A percentile compares a stretch with the other conserved stretches of the same genome.
Evolutionary conservation across 2,113 vertebrate genomes (phyloP).

Genomic region (Pyxicephalus adspersus): DNA sequence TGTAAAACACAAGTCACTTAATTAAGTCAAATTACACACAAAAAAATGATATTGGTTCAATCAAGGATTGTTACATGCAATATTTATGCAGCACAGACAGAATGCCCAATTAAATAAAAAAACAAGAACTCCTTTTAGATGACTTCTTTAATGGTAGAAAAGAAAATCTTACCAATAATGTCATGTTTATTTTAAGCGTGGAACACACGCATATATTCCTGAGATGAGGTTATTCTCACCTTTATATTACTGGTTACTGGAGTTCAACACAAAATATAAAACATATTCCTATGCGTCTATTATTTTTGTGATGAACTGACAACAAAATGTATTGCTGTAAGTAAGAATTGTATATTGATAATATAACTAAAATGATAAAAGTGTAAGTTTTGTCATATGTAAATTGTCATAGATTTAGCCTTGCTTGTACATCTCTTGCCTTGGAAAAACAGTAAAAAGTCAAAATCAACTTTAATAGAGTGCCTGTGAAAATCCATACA

Average conservation of each 20-base stretch:
- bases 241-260: conserved; percentile 30
- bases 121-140: conserved; percentile 14
- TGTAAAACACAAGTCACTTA: too few relatives aligned
- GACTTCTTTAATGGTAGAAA: conserved; percentile 10
- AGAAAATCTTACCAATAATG: conserved; percentile 5
- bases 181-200: conserved; percentile 32
- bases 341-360: neutral
- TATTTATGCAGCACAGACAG: too few relatives aligned
- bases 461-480: too few relatives aligned
- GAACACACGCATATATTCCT: conserved; percentile 11
- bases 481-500: too few relatives aligned
- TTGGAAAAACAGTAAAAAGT: too few relatives aligned
- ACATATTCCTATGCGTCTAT: conserved; percentile 20
- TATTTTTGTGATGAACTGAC: conserved; percentile 30
- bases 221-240: conserved; percentile 48
- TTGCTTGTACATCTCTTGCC: too few relatives aligned
- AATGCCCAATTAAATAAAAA: neutral
- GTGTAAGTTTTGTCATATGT: neutral
- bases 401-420: neutral
- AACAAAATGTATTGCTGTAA: neutral
- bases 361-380: neutral
- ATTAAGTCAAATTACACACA: too few relatives aligned
- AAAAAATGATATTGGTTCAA: too few relatives aligned
- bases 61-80: too few relatives aligned
- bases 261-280: neutral